These are phyloP conservation scores for Drosophila sulfurigaster DNA, from an alignment of 1,140 invertebrate genomes.

Conservation along the genomic window DNA sequence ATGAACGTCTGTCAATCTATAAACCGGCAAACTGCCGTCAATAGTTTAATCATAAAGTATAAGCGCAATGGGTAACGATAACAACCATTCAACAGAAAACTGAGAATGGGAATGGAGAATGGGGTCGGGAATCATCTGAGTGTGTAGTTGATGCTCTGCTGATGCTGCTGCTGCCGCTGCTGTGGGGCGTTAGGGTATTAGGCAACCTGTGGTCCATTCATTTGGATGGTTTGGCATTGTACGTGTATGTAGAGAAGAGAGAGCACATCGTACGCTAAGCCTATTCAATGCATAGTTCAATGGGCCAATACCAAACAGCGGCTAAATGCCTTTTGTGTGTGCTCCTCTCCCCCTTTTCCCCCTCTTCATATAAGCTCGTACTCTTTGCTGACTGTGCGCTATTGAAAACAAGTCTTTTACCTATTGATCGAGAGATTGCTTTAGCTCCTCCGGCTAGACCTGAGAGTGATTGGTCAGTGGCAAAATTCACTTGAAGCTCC, in stretches of 20 bases:
- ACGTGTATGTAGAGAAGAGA: background rate
- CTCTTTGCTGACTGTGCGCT: constrained; percentile 25
- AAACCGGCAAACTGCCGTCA: constrained; percentile 52
- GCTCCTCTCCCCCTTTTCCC: too few relatives aligned
- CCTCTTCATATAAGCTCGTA: background rate
- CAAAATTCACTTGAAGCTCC: constrained; percentile 52
- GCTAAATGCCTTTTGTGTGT: constrained; percentile 75
- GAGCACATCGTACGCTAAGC: constrained; percentile 44
- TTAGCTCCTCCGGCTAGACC: background rate
- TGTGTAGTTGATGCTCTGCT: background rate
- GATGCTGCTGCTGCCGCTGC: background rate
- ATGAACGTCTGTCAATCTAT: constrained; percentile 63
- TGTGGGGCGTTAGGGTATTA: constrained; percentile 10
- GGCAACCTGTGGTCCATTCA: constrained; percentile 33
- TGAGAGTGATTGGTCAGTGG: constrained; percentile 56
- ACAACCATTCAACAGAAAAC: constrained; percentile 61
- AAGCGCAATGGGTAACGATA: constrained; percentile 67
- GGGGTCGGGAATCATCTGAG: constrained; percentile 1
- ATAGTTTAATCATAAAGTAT: constrained; percentile 81
- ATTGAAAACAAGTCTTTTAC: constrained; percentile 65
- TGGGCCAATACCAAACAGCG: constrained; percentile 77
- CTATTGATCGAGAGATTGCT: constrained; percentile 55
- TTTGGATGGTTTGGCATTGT: constrained; percentile 36
- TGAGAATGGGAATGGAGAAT: background rate
- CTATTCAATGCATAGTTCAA: constrained; percentile 71